Evolutionary conservation across 2,888 invertebrate genomes (phyloP).

Genomic region (Protophormia terraenovae): DNA sequence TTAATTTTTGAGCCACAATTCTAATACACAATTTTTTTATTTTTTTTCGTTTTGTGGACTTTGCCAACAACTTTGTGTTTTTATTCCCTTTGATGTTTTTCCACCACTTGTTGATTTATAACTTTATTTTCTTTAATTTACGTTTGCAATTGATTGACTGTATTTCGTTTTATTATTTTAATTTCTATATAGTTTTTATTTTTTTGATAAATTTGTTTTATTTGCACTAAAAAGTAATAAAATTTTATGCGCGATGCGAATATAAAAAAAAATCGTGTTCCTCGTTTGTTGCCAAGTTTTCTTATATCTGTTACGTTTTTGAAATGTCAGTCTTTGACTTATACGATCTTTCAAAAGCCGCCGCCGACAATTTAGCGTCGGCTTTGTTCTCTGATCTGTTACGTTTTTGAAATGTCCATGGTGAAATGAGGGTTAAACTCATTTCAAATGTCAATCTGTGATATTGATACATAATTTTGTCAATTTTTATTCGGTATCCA

Average conservation of each 20-base stretch:
- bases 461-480: too few species aligned
- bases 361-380: too few species aligned
- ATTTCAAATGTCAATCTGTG: too few species aligned
- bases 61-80: slow-evolving; percentile 40
- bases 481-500: too few species aligned
- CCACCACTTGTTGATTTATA: slow-evolving; percentile 59
- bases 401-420: too few species aligned
- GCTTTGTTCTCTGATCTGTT: too few species aligned
- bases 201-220: background rate
- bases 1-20: slow-evolving; percentile 26
- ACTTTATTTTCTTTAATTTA: background rate
- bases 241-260: slow-evolving; percentile 37
- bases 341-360: too few species aligned
- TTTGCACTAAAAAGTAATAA: slow-evolving; percentile 12
- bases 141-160: background rate
- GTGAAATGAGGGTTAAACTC: too few species aligned
- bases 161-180: background rate
- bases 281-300: slow-evolving; percentile 47
- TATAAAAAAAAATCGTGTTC: slow-evolving; percentile 13
- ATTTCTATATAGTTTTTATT: background rate
- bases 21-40: slow-evolving; percentile 3
- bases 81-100: slow-evolving; percentile 12
- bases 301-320: slow-evolving; percentile 14
- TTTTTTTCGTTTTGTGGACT: slow-evolving; percentile 17
- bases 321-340: slow-evolving; percentile 53